Evolutionary conservation across 2,888 invertebrate genomes (phyloP).

Genomic region (Cryptocheilus praepositus): DNA sequence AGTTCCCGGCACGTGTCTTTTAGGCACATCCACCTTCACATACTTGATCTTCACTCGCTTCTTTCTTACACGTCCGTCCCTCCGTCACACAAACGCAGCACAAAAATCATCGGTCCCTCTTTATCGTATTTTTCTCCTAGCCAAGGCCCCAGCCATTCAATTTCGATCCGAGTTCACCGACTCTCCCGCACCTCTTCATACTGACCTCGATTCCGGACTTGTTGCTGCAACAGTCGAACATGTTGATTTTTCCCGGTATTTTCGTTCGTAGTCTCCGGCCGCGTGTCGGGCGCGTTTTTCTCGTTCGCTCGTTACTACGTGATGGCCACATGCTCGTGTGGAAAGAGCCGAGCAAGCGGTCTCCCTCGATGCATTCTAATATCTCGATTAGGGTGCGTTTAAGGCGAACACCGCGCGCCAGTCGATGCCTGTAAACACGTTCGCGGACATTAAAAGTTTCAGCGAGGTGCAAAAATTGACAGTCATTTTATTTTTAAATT

Average conservation of each 20-base stretch:
- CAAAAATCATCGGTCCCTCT: no score
- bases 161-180: conserved; percentile 10
- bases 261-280: background rate
- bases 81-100: no score
- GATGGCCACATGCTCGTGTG: background rate
- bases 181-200: background rate
- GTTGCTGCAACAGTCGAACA: conserved; percentile 1
- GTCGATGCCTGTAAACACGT: no score
- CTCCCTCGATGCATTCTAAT: conserved; percentile 39
- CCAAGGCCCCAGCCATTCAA: background rate
- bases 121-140: no score
- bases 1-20: no score
- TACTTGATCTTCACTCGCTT: no score
- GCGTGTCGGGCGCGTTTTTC: background rate
- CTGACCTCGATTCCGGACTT: background rate
- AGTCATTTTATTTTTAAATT: no score
- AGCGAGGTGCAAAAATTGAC: no score
- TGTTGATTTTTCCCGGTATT: conserved; percentile 10
- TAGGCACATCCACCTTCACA: no score
- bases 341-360: background rate
- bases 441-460: no score
- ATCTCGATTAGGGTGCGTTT: conserved; percentile 15
- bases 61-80: no score
- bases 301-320: background rate
- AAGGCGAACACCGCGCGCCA: conserved; percentile 19